phyloP scores from a whole-genome alignment of 2,888 invertebrate species.

The Acrobasis repandana region DNA sequence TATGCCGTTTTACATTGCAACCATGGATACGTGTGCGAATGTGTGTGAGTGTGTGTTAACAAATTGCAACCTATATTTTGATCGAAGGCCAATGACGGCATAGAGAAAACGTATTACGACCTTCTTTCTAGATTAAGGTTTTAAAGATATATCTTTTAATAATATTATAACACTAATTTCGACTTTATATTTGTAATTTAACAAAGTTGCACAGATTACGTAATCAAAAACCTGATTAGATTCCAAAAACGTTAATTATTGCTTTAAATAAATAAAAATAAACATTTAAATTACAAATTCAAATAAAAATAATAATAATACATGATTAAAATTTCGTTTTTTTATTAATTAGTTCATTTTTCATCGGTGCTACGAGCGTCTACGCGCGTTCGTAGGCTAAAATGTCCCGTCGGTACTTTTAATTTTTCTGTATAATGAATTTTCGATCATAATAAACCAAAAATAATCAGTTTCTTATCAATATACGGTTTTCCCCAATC shows the following conservation, averaged over 20 bases:
- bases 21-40: conserved; percentile 55
- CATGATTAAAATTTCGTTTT: conserved; percentile 1
- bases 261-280: background rate
- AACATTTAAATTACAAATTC: background rate
- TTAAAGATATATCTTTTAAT: conserved; percentile 4
- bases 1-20: conserved; percentile 50
- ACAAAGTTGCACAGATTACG: background rate
- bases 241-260: background rate
- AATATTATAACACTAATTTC: background rate
- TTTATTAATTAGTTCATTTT: conserved; percentile 21
- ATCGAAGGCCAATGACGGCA: conserved; percentile 74
- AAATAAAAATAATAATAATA: background rate
- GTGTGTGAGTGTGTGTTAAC: conserved; percentile 65
- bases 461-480: too few relatives aligned
- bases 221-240: conserved; percentile 5
- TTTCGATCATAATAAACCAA: too few relatives aligned
- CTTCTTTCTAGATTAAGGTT: conserved; percentile 24
- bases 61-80: conserved; percentile 81
- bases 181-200: background rate
- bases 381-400: conserved; percentile 72
- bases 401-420: conserved; percentile 74
- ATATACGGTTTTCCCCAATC: too few relatives aligned
- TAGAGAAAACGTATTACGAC: conserved; percentile 46
- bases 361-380: conserved; percentile 41
- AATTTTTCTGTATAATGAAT: conserved; percentile 26